Base-by-base conservation (phyloP, 2,888 invertebrate genomes). In the Venusia cambrica region DNA sequence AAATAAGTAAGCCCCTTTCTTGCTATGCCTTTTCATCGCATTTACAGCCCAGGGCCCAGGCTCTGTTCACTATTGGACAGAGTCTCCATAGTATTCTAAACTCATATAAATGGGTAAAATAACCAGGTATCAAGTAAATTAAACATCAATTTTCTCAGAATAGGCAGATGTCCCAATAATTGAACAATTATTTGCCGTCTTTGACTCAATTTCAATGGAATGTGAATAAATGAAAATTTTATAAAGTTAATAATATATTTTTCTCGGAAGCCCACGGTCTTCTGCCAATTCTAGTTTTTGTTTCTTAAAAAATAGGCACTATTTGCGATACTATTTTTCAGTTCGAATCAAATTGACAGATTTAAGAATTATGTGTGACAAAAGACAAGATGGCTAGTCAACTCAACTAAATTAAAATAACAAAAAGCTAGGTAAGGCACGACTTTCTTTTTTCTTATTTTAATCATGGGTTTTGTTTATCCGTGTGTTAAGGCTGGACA, bases 331-430 rank as follows among this genome's bases (percentile, higher is more conserved):
- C 3, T n/a, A n/a, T 5, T 21, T n/a, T 12, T 31, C 25, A 10
- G 10, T 15, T 10, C 33, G 20, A 17, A 25, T 14, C 1, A 33
- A 24, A 38, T 13, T 13, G 21, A 20, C 34, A 30, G 34, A 39
- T 39, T 34, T 21, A 29, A 21, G 34, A 39, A 39, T 12, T 2
- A 7, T 12, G n/a, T 7, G 11, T 7, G 16, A 21, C 15, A 26
- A 32, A 13, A 14, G 1, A 6, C 4, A 20, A 30, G 33, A 13
- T 38, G 38, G 24, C 5, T 4, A 4, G 9, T 11, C n/a, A n/a
- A n/a, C n/a, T n/a, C n/a, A n/a, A n/a, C n/a, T n/a, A n/a, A n/a
- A n/a, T n/a, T n/a, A n/a, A n/a, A n/a, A n/a, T n/a, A n/a, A n/a
- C n/a, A n/a, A n/a, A n/a, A n/a, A n/a, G n/a, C n/a, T n/a, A n/a